Percentiles rank a stretch among this genome's conserved stretches.
Evolutionary conservation across 2,797 vertebrate genomes (phyloP).

Genomic region (Xenentodon cancila): DNA sequence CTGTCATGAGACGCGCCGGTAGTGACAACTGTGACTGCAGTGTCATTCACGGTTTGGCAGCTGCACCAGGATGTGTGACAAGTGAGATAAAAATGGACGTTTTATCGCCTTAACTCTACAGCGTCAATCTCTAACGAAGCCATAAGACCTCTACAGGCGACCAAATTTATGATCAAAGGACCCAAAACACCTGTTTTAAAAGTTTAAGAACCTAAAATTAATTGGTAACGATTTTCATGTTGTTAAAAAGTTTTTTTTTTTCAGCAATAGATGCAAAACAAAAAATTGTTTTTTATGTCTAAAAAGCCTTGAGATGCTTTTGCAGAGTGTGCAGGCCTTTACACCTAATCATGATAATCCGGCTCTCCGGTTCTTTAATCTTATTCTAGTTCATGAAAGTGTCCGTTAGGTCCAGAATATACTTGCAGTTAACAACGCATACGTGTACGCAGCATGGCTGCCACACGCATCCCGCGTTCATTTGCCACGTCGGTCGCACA

Average conservation of each 20-base stretch:
- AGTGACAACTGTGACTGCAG: slow-evolving; percentile 41
- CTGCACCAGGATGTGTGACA: slow-evolving; percentile 23
- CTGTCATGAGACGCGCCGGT: slow-evolving; percentile 22
- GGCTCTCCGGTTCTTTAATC: too few relatives aligned
- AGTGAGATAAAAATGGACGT: slow-evolving; percentile 16
- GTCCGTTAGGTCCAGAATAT: too few relatives aligned
- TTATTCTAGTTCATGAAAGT: too few relatives aligned
- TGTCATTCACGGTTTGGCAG: slow-evolving; percentile 21
- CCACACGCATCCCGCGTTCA: too few relatives aligned
- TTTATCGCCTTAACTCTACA: slow-evolving; percentile 14
- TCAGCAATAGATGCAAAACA: background rate
- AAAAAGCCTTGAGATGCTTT: too few relatives aligned
- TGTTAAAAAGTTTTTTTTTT: background rate
- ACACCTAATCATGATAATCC: too few relatives aligned
- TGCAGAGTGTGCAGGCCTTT: too few relatives aligned
- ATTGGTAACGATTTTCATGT: background rate
- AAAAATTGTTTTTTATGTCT: background rate
- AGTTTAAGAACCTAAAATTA: background rate
- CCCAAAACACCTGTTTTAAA: background rate
- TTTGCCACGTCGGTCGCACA: too few relatives aligned
- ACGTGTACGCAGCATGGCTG: too few relatives aligned
- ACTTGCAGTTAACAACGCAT: too few relatives aligned
- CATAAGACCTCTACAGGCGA: background rate
- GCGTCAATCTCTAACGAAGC: background rate
- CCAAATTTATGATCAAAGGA: background rate